phyloP scores from a whole-genome alignment of 2,888 invertebrate species.

The Agrotis clavis region DNA sequence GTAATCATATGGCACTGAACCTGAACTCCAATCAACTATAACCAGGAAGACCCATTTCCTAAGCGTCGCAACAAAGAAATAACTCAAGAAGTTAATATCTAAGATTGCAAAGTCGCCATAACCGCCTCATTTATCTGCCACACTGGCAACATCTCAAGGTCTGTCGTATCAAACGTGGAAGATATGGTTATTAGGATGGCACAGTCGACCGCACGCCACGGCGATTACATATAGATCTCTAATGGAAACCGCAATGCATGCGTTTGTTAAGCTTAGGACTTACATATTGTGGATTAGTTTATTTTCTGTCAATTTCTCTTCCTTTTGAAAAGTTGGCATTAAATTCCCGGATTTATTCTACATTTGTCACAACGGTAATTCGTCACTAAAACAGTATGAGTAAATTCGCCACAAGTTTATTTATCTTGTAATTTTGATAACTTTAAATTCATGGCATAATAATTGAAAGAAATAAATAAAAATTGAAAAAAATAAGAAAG shows the following conservation, averaged over 20 bases:
- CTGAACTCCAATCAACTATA: slow-evolving; percentile 36
- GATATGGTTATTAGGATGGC: slow-evolving; percentile 86
- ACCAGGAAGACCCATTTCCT: slow-evolving; percentile 36
- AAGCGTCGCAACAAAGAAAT: slow-evolving; percentile 19
- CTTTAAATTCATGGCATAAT: too few relatives aligned
- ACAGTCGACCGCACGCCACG: slow-evolving; percentile 86
- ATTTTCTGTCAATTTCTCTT: not conserved
- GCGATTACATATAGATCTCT: slow-evolving; percentile 82
- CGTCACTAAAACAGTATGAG: too few relatives aligned
- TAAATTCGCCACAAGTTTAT: too few relatives aligned
- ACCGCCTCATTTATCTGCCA: slow-evolving; percentile 56
- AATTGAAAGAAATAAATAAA: too few relatives aligned
- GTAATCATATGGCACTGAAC: slow-evolving; percentile 17
- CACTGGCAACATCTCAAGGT: slow-evolving; percentile 79
- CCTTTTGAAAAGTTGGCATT: not conserved
- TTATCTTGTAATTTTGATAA: too few relatives aligned
- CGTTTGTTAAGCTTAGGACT: slow-evolving; percentile 60
- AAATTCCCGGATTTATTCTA: not conserved
- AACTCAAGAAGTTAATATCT: slow-evolving; percentile 4
- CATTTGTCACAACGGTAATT: too few relatives aligned
- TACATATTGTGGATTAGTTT: slow-evolving; percentile 6
- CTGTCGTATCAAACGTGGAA: slow-evolving; percentile 78
- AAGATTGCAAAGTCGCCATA: slow-evolving; percentile 45
- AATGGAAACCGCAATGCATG: slow-evolving; percentile 82
- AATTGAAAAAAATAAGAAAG: too few relatives aligned